Evolutionary conservation across 2,797 vertebrate genomes (phyloP), one percentile per base, ranked within the genome.

Genomic region (Molossus molossus): DNA sequence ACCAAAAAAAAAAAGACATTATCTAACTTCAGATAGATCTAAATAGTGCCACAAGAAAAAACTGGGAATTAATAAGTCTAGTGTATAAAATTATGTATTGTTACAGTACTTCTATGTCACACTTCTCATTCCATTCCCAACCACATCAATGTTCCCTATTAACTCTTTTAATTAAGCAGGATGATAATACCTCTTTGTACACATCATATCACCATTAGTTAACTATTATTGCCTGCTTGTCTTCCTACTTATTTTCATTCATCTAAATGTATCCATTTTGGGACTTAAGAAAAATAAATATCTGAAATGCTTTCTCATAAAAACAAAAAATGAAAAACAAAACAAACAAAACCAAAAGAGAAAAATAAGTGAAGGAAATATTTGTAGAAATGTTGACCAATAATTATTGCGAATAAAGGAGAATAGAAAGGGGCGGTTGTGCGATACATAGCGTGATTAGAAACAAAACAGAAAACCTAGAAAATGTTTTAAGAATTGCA

Each of bases 231-330:
- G 55, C 3, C 20, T 57, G 2, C 3, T 64, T 65, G 15, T 55
- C 67, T 88, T 76, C 4, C 4, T 40, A 33, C 50, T 60, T 65
- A 5, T 57, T 95, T 90, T 72, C 12, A 9, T 60, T 89, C 90
- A 70, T 69, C 69, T 48, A 94, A 90, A n/a, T 60, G 5, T 40
- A 33, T 1, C 21, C 18, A 70, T 15, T 15, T 17, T 69, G 14
- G 73, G 23, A 72, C 9, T 84, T 87, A 73, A 70, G 55, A 93
- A 85, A 95, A 96, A 45, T 67, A 91, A 88, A 69, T 8, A 96
- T 58, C 40, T 80, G 29, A 20, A 93, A 73, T 57, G 0, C 50
- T 85, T 90, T 90, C 29, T 60, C 83, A 64, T 40, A 94, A 75
- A 57, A 33, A 33, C 33, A 33, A 33, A 33, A 33, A 33, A 33